A percentile compares a stretch with the other conserved stretches of the same genome.
Conservation (phyloP, 2,113 vertebrate species). For the Oplegnathus fasciatus region DNA sequence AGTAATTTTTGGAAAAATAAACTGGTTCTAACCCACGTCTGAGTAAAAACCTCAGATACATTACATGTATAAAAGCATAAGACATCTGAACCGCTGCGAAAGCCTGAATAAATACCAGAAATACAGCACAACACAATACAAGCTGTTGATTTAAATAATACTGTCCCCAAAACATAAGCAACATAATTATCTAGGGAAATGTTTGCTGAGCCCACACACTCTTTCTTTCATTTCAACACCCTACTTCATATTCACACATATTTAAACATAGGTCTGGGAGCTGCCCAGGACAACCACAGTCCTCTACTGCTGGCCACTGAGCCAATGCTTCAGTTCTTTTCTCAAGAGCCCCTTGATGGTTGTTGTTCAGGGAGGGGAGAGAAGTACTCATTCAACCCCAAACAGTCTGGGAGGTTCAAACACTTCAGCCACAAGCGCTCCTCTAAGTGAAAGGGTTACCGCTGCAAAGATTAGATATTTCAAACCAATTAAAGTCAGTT, state of each 20-base stretch:
- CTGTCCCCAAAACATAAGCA: slow-evolving; percentile 39
- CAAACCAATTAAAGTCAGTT: slow-evolving; percentile 51
- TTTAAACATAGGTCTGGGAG: slow-evolving; percentile 59
- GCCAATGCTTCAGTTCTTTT: slow-evolving; percentile 60
- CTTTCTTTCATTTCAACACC: slow-evolving; percentile 44
- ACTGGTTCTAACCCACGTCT: slow-evolving; percentile 44
- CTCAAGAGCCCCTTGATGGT: slow-evolving; percentile 63
- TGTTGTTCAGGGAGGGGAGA: slow-evolving; percentile 59
- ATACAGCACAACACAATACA: slow-evolving; percentile 49
- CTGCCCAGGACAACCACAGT: slow-evolving; percentile 55
- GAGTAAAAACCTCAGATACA: slow-evolving; percentile 38
- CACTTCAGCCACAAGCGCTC: slow-evolving; percentile 54
- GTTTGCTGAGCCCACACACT: slow-evolving; percentile 53
- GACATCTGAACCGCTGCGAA: slow-evolving; percentile 17
- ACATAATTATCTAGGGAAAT: slow-evolving; percentile 40
- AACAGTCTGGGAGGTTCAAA: slow-evolving; percentile 52
- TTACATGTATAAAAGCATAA: slow-evolving; percentile 20
- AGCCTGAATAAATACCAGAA: slow-evolving; percentile 35
- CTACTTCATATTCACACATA: slow-evolving; percentile 55
- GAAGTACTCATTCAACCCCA: slow-evolving; percentile 48
- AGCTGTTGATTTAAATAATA: slow-evolving; percentile 53
- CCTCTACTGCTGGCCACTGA: slow-evolving; percentile 30
- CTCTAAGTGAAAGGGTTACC: slow-evolving; percentile 54
- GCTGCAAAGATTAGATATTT: slow-evolving; percentile 39
- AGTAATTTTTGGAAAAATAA: slow-evolving; percentile 60